Evolutionary conservation across 2,888 invertebrate genomes (phyloP).

Genomic region (Mythimna albipuncta): DNA sequence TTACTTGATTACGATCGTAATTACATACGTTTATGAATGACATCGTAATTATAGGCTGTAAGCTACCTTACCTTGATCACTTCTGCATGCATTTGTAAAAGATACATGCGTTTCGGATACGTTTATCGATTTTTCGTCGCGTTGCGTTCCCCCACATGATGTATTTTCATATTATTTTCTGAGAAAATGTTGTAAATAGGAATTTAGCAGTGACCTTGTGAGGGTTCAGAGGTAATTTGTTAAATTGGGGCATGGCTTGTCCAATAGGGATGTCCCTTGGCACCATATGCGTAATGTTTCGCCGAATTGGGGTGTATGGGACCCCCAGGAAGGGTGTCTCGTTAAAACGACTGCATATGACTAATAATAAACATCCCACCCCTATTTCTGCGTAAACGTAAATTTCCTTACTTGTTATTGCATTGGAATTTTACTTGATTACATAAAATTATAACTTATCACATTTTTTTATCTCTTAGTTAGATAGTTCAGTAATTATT

Average conservation of each 20-base stretch:
- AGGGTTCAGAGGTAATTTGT: constrained; percentile 63
- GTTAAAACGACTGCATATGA: constrained; percentile 59
- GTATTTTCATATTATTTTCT: constrained; percentile 60
- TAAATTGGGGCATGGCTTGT: constrained; percentile 69
- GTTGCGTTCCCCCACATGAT: constrained; percentile 62
- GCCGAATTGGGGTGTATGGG: constrained; percentile 76
- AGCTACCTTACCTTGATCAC: constrained; percentile 65
- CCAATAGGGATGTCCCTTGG: constrained; percentile 57
- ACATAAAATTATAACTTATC: constrained; percentile 39
- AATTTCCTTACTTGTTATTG: constrained; percentile 17
- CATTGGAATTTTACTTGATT: constrained; percentile 34
- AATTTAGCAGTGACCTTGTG: constrained; percentile 70
- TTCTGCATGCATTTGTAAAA: constrained; percentile 46
- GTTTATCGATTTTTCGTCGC: constrained; percentile 66
- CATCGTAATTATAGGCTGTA: constrained; percentile 71
- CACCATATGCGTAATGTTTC: constrained; percentile 69
- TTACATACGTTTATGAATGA: constrained; percentile 86
- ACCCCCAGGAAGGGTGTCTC: constrained; percentile 73
- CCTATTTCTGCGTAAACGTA: constrained; percentile 48
- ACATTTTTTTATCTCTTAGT: constrained; percentile 39
- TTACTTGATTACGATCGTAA: constrained; percentile 82
- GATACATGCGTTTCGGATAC: constrained; percentile 48
- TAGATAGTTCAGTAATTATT: constrained; percentile 30
- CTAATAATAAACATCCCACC: constrained; percentile 63
- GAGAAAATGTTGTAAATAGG: constrained; percentile 43